These are phyloP conservation scores for Parnassius orleans DNA, from an alignment of 2,888 invertebrate genomes.

Conservation along the genomic window DNA sequence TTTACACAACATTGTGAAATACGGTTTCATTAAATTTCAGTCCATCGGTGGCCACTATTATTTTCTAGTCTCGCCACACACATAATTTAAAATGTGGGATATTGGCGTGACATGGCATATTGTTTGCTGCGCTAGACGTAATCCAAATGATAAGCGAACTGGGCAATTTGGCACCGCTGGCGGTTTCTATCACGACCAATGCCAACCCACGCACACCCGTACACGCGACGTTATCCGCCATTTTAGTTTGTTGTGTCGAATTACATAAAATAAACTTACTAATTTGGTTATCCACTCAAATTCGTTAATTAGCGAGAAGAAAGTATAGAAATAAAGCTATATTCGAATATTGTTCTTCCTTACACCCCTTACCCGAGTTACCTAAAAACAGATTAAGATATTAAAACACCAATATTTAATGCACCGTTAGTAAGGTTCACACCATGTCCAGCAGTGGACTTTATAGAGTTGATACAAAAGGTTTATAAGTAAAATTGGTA, in stretches of 20 bases:
- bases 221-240: constrained; percentile 48
- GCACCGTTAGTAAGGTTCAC: no score
- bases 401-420: no score
- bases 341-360: no score
- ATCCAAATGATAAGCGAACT: constrained; percentile 73
- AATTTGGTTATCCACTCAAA: neutral
- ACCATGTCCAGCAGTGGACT: no score
- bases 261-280: constrained; percentile 42
- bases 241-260: constrained; percentile 51
- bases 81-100: constrained; percentile 47
- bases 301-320: neutral
- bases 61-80: constrained; percentile 39
- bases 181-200: constrained; percentile 60
- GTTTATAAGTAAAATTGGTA: no score
- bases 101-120: constrained; percentile 38
- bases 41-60: constrained; percentile 27
- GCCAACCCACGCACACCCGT: constrained; percentile 60
- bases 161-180: constrained; percentile 71
- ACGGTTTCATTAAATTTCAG: constrained; percentile 6
- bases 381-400: no score
- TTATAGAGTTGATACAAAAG: no score
- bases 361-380: no score
- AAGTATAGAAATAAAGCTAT: no score
- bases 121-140: constrained; percentile 47
- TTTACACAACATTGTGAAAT: neutral